Evolutionary conservation across 2,888 invertebrate species (phyloP).

Genomic region (Ischnura elegans): DNA sequence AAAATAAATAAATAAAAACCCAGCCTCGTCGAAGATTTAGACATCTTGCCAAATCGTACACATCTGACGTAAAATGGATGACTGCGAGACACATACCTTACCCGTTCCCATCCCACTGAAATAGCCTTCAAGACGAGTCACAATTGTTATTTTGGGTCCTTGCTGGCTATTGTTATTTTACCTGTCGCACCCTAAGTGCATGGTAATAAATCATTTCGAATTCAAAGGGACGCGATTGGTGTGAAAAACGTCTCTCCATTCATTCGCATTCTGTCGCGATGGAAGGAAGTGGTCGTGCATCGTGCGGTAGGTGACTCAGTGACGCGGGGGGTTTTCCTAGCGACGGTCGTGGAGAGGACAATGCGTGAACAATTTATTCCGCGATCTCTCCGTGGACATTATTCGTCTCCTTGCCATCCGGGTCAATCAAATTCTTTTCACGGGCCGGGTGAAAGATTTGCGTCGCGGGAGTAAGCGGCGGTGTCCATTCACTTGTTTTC

Average conservation of each 20-base stretch:
- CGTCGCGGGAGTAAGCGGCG: not conserved
- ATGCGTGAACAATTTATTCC: not conserved
- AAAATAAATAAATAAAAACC: too few species aligned
- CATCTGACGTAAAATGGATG: too few species aligned
- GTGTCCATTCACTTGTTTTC: not conserved
- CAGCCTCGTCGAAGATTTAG: too few species aligned
- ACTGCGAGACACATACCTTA: too few species aligned
- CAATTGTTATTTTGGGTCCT: too few species aligned
- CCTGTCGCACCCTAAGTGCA: too few species aligned
- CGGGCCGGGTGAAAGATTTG: not conserved
- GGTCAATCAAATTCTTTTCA: constrained; percentile 14
- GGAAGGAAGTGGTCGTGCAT: not conserved
- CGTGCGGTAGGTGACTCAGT: not conserved
- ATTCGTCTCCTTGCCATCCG: not conserved
- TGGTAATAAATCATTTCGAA: too few species aligned
- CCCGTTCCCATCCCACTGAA: too few species aligned
- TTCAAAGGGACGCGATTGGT: too few species aligned
- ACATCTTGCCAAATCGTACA: too few species aligned
- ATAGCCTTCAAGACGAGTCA: too few species aligned
- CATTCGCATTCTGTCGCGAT: not conserved
- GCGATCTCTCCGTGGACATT: not conserved
- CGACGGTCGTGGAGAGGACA: not conserved
- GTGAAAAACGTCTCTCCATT: not conserved
- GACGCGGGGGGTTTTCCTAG: not conserved
- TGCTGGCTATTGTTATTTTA: too few species aligned